Evolutionary conservation across 2,888 invertebrate genomes (phyloP).

Genomic region (Linyphia triangularis): DNA sequence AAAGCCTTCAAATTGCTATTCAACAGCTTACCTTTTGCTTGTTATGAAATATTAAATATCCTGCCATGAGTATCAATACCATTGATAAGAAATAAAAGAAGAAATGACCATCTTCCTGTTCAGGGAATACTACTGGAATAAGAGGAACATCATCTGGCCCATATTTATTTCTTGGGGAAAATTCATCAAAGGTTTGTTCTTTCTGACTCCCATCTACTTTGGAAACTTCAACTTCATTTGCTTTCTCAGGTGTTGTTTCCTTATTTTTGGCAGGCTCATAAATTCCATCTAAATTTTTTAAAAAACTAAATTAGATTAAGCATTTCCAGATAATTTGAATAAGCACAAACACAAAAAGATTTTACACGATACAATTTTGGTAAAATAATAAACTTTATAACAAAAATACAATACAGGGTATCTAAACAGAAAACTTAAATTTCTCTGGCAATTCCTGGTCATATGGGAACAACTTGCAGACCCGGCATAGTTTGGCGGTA

Average conservation of each 20-base stretch:
- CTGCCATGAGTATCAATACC: constrained; percentile 83
- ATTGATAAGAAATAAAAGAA: constrained; percentile 85
- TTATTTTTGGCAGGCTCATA: constrained; percentile 13
- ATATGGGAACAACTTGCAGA: too few relatives aligned
- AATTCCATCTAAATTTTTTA: constrained; percentile 17
- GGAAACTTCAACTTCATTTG: not conserved
- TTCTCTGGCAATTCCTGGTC: too few relatives aligned
- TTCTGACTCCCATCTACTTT: not conserved
- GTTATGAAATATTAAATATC: constrained; percentile 84
- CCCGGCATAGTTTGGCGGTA: too few relatives aligned
- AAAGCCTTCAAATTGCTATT: too few relatives aligned
- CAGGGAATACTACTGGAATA: constrained; percentile 44
- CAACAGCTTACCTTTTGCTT: constrained; percentile 86
- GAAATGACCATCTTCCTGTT: constrained; percentile 84
- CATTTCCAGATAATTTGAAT: too few relatives aligned
- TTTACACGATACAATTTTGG: too few relatives aligned
- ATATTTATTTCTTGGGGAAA: constrained; percentile 6
- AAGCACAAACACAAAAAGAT: too few relatives aligned
- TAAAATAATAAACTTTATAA: too few relatives aligned
- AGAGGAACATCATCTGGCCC: constrained; percentile 1
- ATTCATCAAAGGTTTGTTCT: not conserved
- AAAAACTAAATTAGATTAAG: too few relatives aligned
- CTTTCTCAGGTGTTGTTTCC: not conserved
- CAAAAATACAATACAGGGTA: too few relatives aligned
- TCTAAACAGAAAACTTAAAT: too few relatives aligned